phyloP scores from a whole-genome alignment of 1,140 invertebrate species.

The Microplitis mediator region DNA sequence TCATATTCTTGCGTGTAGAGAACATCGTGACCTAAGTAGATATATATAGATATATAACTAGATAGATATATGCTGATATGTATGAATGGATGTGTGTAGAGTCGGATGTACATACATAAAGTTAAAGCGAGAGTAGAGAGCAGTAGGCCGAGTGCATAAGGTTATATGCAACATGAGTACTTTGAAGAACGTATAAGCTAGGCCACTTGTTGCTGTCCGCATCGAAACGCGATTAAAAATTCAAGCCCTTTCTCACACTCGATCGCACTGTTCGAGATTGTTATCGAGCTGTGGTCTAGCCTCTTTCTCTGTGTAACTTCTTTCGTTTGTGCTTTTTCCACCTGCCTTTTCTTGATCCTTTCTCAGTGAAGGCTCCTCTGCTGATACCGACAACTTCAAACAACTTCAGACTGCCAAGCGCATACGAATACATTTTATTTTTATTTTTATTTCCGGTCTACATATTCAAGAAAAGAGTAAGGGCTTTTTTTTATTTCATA shows the following conservation, averaged over 20 bases:
- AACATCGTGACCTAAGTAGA: slow-evolving; percentile 15
- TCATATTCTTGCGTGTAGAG: too few relatives aligned
- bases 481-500: too few relatives aligned
- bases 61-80: neutral
- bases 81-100: neutral
- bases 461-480: too few relatives aligned
- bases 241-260: slow-evolving; percentile 37
- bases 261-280: slow-evolving; percentile 34
- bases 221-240: slow-evolving; percentile 36
- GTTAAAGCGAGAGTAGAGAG: neutral
- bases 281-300: slow-evolving; percentile 30
- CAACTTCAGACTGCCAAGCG: too few relatives aligned
- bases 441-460: too few relatives aligned
- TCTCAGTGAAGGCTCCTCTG: too few relatives aligned
- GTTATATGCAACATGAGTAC: slow-evolving; percentile 19
- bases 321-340: neutral
- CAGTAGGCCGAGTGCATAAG: slow-evolving; percentile 6
- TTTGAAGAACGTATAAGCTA: slow-evolving; percentile 32
- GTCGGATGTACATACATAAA: neutral
- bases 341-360: too few relatives aligned
- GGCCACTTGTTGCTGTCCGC: slow-evolving; percentile 36
- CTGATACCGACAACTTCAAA: too few relatives aligned
- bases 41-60: neutral
- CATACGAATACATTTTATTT: too few relatives aligned
- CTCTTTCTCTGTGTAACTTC: slow-evolving; percentile 4